Percentiles rank a stretch among this genome's conserved stretches.
Conservation (phyloP, 2,888 invertebrate genomes). For the Teleiodes luculella region DNA sequence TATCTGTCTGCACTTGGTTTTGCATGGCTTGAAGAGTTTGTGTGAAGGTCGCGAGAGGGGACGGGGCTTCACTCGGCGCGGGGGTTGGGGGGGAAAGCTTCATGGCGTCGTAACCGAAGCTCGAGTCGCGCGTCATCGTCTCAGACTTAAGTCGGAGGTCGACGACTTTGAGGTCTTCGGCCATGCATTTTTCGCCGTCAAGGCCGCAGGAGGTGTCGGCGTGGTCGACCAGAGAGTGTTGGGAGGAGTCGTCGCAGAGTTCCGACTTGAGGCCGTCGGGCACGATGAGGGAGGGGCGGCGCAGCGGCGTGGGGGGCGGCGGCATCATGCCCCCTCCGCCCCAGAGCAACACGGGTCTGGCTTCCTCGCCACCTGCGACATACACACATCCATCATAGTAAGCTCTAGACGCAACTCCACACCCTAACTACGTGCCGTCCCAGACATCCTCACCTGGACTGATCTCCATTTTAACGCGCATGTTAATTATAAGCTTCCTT, state of each 20-base stretch:
- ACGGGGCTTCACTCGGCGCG: slow-evolving; percentile 55
- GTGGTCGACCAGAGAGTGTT: slow-evolving; percentile 76
- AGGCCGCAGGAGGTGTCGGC: slow-evolving; percentile 50
- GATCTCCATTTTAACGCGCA: slow-evolving; percentile 13
- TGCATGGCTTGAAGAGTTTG: slow-evolving; percentile 71
- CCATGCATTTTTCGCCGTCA: slow-evolving; percentile 35
- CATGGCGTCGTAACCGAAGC: slow-evolving; percentile 60
- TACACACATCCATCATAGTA: slow-evolving; percentile 7
- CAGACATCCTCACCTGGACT: slow-evolving; percentile 5
- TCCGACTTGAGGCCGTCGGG: slow-evolving; percentile 81
- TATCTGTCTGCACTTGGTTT: slow-evolving; percentile 72
- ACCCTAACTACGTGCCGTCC: slow-evolving; percentile 15
- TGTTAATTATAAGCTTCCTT: background rate
- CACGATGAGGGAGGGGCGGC: slow-evolving; percentile 80
- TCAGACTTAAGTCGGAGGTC: slow-evolving; percentile 85
- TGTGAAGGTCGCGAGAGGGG: slow-evolving; percentile 60
- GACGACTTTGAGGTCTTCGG: slow-evolving; percentile 78
- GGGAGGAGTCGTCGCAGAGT: slow-evolving; percentile 85
- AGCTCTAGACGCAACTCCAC: slow-evolving; percentile 10
- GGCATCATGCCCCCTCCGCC: slow-evolving; percentile 62
- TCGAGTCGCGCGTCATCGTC: slow-evolving; percentile 54
- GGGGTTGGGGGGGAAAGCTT: slow-evolving; percentile 75
- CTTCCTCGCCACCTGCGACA: slow-evolving; percentile 46
- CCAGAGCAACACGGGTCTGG: slow-evolving; percentile 56
- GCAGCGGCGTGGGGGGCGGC: slow-evolving; percentile 81